These are phyloP conservation scores for Nyctalus aviator DNA, from an alignment of 2,797 vertebrate genomes.

Conservation along the genomic window DNA sequence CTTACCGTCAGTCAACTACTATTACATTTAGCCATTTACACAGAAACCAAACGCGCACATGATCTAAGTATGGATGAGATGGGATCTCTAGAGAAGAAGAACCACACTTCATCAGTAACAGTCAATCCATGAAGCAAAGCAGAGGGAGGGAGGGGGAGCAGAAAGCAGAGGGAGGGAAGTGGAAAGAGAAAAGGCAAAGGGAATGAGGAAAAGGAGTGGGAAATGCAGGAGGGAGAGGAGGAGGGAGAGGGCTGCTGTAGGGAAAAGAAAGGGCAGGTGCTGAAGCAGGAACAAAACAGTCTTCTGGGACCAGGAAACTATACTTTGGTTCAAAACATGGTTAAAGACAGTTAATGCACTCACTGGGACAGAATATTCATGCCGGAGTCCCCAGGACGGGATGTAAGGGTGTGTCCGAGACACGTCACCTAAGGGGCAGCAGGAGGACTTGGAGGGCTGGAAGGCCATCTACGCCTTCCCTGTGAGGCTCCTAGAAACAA, in stretches of 20 bases:
- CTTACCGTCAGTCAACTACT: not conserved
- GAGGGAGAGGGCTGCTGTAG: too few species aligned
- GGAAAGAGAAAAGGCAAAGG: too few species aligned
- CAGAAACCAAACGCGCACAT: not conserved
- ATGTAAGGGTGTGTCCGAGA: not conserved
- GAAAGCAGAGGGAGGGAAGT: not conserved
- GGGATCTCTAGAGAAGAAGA: not conserved
- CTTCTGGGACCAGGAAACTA: not conserved
- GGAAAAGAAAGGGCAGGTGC: not conserved
- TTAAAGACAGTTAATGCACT: not conserved
- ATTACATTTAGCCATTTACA: not conserved
- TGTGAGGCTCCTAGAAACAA: not conserved
- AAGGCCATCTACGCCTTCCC: not conserved
- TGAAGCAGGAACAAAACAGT: not conserved
- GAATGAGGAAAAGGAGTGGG: not conserved
- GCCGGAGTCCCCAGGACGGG: not conserved
- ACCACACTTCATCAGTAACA: not conserved
- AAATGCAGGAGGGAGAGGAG: too few species aligned
- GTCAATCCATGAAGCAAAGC: too few species aligned
- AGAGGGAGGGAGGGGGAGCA: too few species aligned
- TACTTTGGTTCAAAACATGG: not conserved
- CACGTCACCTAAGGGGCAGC: not conserved
- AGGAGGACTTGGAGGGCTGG: not conserved
- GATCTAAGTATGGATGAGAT: accelerated
- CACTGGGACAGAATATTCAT: not conserved